These are phyloP conservation scores for Ceraclea dissimilis DNA, from an alignment of 2,888 invertebrate species.

Conservation along the genomic window DNA sequence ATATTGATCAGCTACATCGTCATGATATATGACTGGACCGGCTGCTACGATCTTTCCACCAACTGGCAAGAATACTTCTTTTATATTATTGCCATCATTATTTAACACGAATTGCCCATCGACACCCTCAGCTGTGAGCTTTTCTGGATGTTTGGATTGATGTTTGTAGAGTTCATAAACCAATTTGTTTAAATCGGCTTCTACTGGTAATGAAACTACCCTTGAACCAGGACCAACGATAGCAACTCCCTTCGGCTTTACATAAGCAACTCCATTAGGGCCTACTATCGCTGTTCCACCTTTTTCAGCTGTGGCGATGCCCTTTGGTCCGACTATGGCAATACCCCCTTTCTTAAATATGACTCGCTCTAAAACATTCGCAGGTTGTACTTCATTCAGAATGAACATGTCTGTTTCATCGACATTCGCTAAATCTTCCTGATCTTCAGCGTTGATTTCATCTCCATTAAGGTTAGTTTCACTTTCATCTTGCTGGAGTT, in stretches of 20 bases:
- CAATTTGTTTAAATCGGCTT: constrained; percentile 51
- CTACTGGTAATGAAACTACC: constrained; percentile 58
- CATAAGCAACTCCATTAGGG: constrained; percentile 68
- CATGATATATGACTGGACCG: constrained; percentile 67
- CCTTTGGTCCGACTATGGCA: constrained; percentile 75
- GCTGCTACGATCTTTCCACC: constrained; percentile 65
- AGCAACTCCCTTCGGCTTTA: constrained; percentile 66
- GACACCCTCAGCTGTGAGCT: constrained; percentile 18
- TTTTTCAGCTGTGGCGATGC: constrained; percentile 70
- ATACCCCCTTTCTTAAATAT: constrained; percentile 67
- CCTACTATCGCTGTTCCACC: constrained; percentile 77
- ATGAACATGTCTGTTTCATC: not conserved
- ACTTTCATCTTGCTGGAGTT: not conserved
- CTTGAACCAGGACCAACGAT: constrained; percentile 69
- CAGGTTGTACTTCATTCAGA: not conserved
- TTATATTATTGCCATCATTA: constrained; percentile 34
- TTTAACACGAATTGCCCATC: constrained; percentile 19
- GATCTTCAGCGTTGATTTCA: too few species aligned
- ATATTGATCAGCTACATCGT: constrained; percentile 31
- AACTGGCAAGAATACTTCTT: constrained; percentile 45
- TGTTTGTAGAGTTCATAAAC: constrained; percentile 33
- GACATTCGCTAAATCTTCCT: too few species aligned
- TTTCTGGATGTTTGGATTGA: constrained; percentile 13
- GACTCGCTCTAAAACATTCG: constrained; percentile 1
- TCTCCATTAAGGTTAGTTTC: too few species aligned